Percentiles rank a stretch among this genome's conserved stretches.
Conservation (phyloP, 2,113 vertebrate genomes). For the Baryphthengus martii region DNA sequence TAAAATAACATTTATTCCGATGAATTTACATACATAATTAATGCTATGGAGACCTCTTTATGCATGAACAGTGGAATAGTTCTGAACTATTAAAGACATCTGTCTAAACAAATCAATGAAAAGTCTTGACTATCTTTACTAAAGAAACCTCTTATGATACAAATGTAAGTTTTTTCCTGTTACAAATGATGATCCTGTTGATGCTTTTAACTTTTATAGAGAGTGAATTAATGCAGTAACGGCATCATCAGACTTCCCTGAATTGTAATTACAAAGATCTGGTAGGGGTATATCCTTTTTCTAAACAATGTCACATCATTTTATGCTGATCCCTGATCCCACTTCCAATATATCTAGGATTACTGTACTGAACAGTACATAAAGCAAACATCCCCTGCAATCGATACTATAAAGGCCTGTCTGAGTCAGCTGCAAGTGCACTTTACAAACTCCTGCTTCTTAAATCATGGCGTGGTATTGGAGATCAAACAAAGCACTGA, state of each 20-base stretch:
- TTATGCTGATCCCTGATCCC: constrained; percentile 50
- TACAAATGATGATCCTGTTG: background rate
- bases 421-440: constrained; percentile 38
- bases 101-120: constrained; percentile 6
- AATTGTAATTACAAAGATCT: constrained; percentile 24
- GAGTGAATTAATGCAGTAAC: background rate
- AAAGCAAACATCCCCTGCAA: constrained; percentile 53
- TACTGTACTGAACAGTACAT: constrained; percentile 24
- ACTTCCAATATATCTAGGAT: constrained; percentile 59
- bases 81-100: background rate
- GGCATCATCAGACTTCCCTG: background rate
- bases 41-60: background rate
- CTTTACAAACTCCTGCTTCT: constrained; percentile 26
- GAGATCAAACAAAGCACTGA: background rate
- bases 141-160: background rate
- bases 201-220: background rate
- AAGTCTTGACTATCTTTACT: background rate
- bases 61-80: background rate
- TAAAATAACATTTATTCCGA: background rate
- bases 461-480: background rate
- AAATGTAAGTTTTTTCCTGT: background rate
- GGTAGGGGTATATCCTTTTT: constrained; percentile 22
- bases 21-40: constrained; percentile 18
- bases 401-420: constrained; percentile 34
- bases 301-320: constrained; percentile 57